Base-by-base conservation (phyloP, 2,113 vertebrate genomes). In the Pseudorasbora parva region DNA sequence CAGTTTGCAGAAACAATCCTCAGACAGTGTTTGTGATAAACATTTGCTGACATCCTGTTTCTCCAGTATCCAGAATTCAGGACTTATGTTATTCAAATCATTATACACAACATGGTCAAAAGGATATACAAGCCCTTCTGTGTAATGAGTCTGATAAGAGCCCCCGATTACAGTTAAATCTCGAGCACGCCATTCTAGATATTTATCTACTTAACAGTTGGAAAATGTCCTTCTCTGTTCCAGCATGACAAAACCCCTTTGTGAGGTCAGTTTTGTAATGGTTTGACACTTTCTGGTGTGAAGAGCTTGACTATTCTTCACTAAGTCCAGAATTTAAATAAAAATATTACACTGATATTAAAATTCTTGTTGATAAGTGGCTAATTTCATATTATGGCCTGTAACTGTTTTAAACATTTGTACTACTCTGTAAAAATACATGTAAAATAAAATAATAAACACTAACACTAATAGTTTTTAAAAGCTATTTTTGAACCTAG, bases 31-130 rank as follows among this genome's bases (percentile, higher is more conserved):
- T 69, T 21, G 56, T 56, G 59, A 74, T 87, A 87, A 89, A 89
- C 72, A 88, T 49, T 23, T 6, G 49, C 62, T 84, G 25, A 56
- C 82, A 87, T 89, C 84, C 79, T 91, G 85, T 80, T 87, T 88
- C 81, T 77, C 79, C 64, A 74, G 14, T 84, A 47, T 51, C 37
- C 78, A 86, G 68, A 78, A 68, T 82, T 30, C 71, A 69, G 43
- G 37, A 37, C 56, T 64, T 37, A 23, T 45, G 25, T 76, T 23
- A 23, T 51, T 37, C 23, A 33, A 83, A n/a, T 25, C 15, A 59
- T 30, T 76, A 10, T 30, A 51, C 25, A 74, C 25, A 74, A 74
- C 4, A 27, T 49, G 47, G 43, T 30, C 25, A 27, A 30, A 74
- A 51, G 15, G 27, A 33, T 73, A 23, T 17, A 14, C 62, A 66